These are phyloP conservation scores for Lathamus discolor DNA, from an alignment of 2,113 vertebrate species.

Conservation along the genomic window DNA sequence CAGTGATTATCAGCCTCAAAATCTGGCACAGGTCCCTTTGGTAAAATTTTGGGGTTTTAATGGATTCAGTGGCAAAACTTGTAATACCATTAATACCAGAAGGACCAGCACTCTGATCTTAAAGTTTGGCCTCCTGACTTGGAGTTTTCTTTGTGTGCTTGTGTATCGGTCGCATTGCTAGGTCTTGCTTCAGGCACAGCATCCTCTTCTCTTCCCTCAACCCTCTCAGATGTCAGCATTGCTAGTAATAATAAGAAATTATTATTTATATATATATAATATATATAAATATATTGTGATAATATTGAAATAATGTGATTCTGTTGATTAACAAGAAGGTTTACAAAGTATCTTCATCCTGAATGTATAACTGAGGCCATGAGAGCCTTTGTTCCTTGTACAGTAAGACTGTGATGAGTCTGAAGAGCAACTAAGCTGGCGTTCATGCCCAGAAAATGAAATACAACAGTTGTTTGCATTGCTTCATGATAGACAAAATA, in stretches of 20 bases:
- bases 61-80: neutral
- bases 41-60: neutral
- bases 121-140: neutral
- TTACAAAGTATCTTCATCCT: neutral
- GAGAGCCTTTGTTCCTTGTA: neutral
- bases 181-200: neutral
- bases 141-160: neutral
- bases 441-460: constrained; percentile 86
- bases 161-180: neutral
- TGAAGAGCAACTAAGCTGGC: constrained; percentile 59
- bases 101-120: no score
- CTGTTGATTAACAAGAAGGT: neutral
- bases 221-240: neutral
- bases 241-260: neutral
- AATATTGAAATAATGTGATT: neutral
- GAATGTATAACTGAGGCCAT: neutral
- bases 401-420: constrained; percentile 86
- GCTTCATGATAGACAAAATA: constrained; percentile 29
- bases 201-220: neutral
- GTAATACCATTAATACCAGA: neutral
- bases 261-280: no score
- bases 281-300: no score
- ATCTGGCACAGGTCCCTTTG: neutral
- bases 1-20: neutral
- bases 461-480: constrained; percentile 60